Conservation (phyloP, 2,888 invertebrate species). For the Cheilosia vulpina region DNA sequence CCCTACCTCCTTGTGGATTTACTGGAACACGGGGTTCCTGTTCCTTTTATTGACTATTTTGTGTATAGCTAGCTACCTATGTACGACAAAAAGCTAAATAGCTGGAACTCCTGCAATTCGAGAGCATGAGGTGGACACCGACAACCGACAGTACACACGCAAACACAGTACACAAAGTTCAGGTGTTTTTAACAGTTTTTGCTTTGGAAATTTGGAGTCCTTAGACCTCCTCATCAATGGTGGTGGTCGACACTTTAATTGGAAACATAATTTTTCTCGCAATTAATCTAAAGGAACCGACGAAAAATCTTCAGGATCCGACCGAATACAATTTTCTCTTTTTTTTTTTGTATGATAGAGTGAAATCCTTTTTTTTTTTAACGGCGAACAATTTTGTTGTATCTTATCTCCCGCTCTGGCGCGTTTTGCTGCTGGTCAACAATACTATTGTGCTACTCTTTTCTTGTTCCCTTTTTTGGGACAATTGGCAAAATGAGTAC, state of each 20-base stretch:
- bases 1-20: background rate
- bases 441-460: slow-evolving; percentile 52
- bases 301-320: slow-evolving; percentile 37
- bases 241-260: slow-evolving; percentile 16
- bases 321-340: slow-evolving; percentile 21
- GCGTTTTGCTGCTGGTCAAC: slow-evolving; percentile 8
- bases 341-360: slow-evolving; percentile 16
- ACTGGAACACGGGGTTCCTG: background rate
- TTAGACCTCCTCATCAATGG: slow-evolving; percentile 9
- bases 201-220: slow-evolving; percentile 28
- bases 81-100: slow-evolving; percentile 54
- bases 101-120: slow-evolving; percentile 26
- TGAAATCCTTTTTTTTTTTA: slow-evolving; percentile 53
- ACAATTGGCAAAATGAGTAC: slow-evolving; percentile 68
- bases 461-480: slow-evolving; percentile 67
- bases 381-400: slow-evolving; percentile 72
- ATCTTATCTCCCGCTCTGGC: slow-evolving; percentile 60
- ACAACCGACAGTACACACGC: slow-evolving; percentile 51
- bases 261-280: slow-evolving; percentile 36
- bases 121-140: slow-evolving; percentile 67
- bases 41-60: slow-evolving; percentile 27
- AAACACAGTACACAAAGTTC: slow-evolving; percentile 20
- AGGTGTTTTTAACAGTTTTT: slow-evolving; percentile 17
- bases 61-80: slow-evolving; percentile 45
- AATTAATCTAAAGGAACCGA: slow-evolving; percentile 22